Base-by-base conservation (phyloP, 2,797 vertebrate genomes). In the Pyrrhura leucotis region DNA sequence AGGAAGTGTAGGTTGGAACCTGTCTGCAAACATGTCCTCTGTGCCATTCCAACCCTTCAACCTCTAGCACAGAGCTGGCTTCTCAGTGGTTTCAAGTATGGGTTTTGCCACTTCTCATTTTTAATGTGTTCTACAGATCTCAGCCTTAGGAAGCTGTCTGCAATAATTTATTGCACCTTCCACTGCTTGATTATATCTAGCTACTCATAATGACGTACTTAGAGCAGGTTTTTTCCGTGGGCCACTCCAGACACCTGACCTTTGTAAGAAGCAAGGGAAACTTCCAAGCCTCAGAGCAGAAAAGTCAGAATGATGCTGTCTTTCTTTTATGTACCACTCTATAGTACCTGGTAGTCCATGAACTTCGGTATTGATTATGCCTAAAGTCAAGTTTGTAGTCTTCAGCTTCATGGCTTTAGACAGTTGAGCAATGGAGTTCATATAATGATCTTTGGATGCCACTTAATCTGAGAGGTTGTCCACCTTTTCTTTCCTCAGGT, bases 11-110 rank as follows among this genome's bases (percentile, higher is more conserved):
- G 50, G 12, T 28, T 21, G 11, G 40, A 94, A 31, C 17, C 61
- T 85, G 45, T 48, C 72, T 68, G 45, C 69, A 63, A 11, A 56
- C 40, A 45, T 0, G 0, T 15, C n/a, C 45, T 68, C 48, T 0
- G 1, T 5, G 8, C 35, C 1, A 0, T 61, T 68, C 82, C 50
- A 26, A 77, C 61, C 76, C 66, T 91, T 85, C 81, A 50, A 88
- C 63, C 35, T 74, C 54, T 3, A 54, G 22, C 31, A 40, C 16
- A 9, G 4, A 13, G 28, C 62, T 40, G 31, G 83, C 9, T 91
- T 73, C 69, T 59, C 0, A 0, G 50, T 71, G 44, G 31, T 93
- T 85, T 83, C 65, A 33, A 80, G 56, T n/a, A 39, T 5, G 31
- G 2, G 6, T 33, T 90, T 89, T 83, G 44, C 56, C 22, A 10